Evolutionary conservation across 2,797 vertebrate species (phyloP).

Genomic region (Falco concolor): DNA sequence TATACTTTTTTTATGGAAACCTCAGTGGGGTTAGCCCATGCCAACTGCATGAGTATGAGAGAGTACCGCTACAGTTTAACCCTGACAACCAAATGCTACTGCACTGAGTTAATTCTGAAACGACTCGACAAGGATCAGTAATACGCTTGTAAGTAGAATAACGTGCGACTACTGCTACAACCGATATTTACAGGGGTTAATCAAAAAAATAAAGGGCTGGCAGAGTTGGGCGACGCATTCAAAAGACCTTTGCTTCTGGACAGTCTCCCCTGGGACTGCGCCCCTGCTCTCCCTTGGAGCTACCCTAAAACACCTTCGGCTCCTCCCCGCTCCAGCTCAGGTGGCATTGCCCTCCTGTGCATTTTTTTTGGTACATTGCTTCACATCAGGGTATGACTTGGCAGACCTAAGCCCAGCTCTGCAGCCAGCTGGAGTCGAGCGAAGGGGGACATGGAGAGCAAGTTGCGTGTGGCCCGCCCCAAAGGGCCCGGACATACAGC

Average conservation of each 20-base stretch:
- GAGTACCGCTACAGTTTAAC: background rate
- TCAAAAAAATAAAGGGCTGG: background rate
- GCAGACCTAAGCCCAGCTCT: background rate
- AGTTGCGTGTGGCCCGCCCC: background rate
- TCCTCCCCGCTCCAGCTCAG: background rate
- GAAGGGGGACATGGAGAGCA: background rate
- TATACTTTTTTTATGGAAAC: background rate
- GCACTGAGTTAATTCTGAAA: accelerated
- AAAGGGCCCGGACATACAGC: background rate
- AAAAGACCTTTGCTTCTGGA: background rate
- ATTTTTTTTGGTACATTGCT: too few relatives aligned
- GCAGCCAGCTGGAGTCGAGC: background rate
- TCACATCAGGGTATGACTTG: accelerated
- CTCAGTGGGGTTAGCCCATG: background rate
- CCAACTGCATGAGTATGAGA: background rate
- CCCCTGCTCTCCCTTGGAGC: accelerated
- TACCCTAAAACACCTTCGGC: background rate
- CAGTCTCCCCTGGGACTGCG: background rate
- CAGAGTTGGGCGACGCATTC: background rate
- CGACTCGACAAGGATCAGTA: background rate
- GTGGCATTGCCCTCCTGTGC: background rate
- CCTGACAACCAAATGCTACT: background rate
- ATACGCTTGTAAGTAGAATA: accelerated
- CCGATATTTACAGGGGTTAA: background rate
- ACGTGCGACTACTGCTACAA: accelerated